phyloP scores from a whole-genome alignment of 2,888 invertebrate species.

The Lobophora halterata region DNA sequence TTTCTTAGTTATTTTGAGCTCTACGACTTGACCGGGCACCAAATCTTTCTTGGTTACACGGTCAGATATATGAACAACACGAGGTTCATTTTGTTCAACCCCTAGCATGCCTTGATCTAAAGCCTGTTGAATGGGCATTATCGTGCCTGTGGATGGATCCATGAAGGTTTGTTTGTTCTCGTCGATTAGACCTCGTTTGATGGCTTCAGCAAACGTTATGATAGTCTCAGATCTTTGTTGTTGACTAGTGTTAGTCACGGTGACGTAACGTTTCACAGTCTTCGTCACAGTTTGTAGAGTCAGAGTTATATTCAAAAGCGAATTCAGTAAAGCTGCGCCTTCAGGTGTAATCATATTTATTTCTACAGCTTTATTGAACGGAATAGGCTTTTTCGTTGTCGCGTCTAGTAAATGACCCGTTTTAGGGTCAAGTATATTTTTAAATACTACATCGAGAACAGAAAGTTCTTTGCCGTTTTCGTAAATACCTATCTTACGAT shows the following conservation, averaged over 20 bases:
- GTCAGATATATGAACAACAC: constrained; percentile 65
- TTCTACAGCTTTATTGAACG: constrained; percentile 92
- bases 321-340: constrained; percentile 92
- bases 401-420: constrained; percentile 92
- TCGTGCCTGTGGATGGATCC: constrained; percentile 87
- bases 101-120: constrained; percentile 86
- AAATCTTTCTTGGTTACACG: constrained; percentile 60
- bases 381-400: constrained; percentile 85
- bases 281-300: constrained; percentile 93
- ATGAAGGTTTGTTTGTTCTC: constrained; percentile 87
- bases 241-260: constrained; percentile 84
- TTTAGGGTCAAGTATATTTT: constrained; percentile 92
- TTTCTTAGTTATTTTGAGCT: constrained; percentile 76
- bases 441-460: constrained; percentile 93
- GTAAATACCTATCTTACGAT: constrained; percentile 89
- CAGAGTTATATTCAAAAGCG: constrained; percentile 92
- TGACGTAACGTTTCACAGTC: constrained; percentile 90
- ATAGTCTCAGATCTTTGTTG: constrained; percentile 79
- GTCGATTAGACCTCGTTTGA: constrained; percentile 89
- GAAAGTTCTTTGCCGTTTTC: constrained; percentile 88
- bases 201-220: constrained; percentile 89
- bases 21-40: constrained; percentile 72
- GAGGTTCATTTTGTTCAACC: constrained; percentile 79
- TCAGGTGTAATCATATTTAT: constrained; percentile 91
- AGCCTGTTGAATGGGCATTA: constrained; percentile 88